Conservation (phyloP, 2,113 vertebrate species). For the Vimba vimba region DNA sequence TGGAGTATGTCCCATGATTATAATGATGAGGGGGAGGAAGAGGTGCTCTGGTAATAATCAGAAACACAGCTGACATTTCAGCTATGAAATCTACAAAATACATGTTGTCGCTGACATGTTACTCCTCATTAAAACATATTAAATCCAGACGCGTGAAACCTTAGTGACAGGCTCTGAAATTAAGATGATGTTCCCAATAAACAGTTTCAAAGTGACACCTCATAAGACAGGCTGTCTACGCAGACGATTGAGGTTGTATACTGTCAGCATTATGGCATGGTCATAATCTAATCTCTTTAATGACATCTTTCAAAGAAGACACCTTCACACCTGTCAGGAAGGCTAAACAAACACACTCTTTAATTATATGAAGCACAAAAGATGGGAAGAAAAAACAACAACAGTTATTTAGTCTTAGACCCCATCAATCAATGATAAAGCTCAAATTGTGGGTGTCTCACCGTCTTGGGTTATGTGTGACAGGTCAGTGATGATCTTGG, state of each 20-base stretch:
- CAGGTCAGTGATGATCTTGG: slow-evolving; percentile 86
- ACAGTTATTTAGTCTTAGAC: neutral
- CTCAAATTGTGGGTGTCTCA: slow-evolving; percentile 66
- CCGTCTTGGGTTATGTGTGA: slow-evolving; percentile 85
- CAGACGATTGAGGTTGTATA: slow-evolving; percentile 18
- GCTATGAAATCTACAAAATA: slow-evolving; percentile 42
- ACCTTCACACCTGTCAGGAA: slow-evolving; percentile 20
- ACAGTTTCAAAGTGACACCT: slow-evolving; percentile 24
- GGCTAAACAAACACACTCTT: slow-evolving; percentile 40
- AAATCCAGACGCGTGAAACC: slow-evolving; percentile 22
- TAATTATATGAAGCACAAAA: neutral
- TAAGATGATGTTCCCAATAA: slow-evolving; percentile 32
- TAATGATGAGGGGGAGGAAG: neutral
- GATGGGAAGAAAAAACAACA: neutral
- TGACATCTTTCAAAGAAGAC: slow-evolving; percentile 14
- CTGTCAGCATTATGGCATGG: slow-evolving; percentile 12
- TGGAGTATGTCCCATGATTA: slow-evolving; percentile 34
- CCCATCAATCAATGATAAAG: neutral
- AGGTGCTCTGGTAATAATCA: slow-evolving; percentile 41
- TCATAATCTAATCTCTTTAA: slow-evolving; percentile 18
- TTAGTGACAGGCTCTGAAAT: slow-evolving; percentile 36
- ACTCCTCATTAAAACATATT: slow-evolving; percentile 46
- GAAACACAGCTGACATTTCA: slow-evolving; percentile 48
- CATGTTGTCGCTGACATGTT: slow-evolving; percentile 28
- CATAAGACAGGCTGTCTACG: neutral